Percentiles rank a stretch among this genome's conserved stretches.
Evolutionary conservation across 2,888 invertebrate species (phyloP).

Genomic region (Elegia similella): DNA sequence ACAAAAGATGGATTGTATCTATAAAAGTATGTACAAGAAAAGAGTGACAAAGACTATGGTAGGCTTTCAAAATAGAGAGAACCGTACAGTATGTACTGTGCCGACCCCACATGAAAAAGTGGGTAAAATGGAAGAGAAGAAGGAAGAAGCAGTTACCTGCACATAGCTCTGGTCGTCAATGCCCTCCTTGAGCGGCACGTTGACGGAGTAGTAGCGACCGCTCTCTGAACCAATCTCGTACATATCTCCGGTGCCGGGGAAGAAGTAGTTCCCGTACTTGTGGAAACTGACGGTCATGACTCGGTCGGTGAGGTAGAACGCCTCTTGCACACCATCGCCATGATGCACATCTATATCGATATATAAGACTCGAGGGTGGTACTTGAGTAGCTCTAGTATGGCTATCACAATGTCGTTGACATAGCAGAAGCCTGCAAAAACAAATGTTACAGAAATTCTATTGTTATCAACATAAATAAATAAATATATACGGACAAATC

Average conservation of each 20-base stretch:
- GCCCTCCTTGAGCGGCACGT: conserved; percentile 98
- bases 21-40: too few relatives aligned
- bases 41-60: too few relatives aligned
- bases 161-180: conserved; percentile 97
- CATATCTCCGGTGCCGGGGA: conserved; percentile 99
- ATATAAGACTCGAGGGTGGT: conserved; percentile 96
- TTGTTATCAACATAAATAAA: conserved; percentile 7
- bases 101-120: too few relatives aligned
- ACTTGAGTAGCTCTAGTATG: conserved; percentile 96
- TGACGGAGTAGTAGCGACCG: conserved; percentile 98
- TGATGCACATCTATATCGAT: conserved; percentile 99
- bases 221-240: conserved; percentile 98
- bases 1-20: too few relatives aligned
- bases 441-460: neutral
- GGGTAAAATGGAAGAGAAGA: too few relatives aligned
- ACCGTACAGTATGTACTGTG: too few relatives aligned
- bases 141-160: conserved; percentile 83
- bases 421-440: conserved; percentile 93
- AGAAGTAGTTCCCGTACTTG: conserved; percentile 98
- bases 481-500: too few relatives aligned
- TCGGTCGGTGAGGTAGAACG: conserved; percentile 97
- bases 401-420: conserved; percentile 99
- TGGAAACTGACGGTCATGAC: conserved; percentile 99
- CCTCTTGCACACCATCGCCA: conserved; percentile 98
- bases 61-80: too few relatives aligned